These are phyloP conservation scores for Diadegma fenestrale DNA, from an alignment of 2,888 invertebrate genomes.

Conservation along the genomic window DNA sequence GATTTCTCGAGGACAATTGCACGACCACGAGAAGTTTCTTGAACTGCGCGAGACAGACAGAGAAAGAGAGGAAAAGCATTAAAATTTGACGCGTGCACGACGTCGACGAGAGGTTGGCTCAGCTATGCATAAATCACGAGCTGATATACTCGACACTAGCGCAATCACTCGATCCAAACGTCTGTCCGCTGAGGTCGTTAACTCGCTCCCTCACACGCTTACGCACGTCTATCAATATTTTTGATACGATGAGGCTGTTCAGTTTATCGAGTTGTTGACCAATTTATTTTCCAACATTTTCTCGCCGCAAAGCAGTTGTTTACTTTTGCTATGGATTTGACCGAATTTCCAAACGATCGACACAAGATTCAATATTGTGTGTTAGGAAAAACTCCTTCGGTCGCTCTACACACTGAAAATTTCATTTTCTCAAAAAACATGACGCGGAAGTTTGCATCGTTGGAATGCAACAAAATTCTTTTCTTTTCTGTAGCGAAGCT, in stretches of 20 bases:
- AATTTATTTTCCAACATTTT: not conserved
- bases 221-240: not conserved
- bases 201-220: constrained; percentile 36
- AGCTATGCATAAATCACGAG: constrained; percentile 74
- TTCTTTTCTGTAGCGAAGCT: no score
- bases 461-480: no score
- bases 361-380: not conserved
- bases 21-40: constrained; percentile 51
- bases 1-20: not conserved
- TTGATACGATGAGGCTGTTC: not conserved
- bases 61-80: constrained; percentile 66
- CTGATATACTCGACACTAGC: constrained; percentile 37
- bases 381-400: no score
- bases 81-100: constrained; percentile 74
- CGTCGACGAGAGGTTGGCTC: constrained; percentile 63
- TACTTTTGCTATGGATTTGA: not conserved
- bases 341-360: not conserved
- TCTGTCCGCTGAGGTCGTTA: constrained; percentile 55
- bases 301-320: no score
- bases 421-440: no score
- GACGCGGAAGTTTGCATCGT: no score
- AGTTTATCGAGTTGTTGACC: constrained; percentile 9
- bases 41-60: constrained; percentile 49
- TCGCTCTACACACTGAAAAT: no score
- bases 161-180: constrained; percentile 33